These are phyloP conservation scores for Polydesmus complanatus DNA, from an alignment of 2,888 invertebrate species.

Conservation along the genomic window DNA sequence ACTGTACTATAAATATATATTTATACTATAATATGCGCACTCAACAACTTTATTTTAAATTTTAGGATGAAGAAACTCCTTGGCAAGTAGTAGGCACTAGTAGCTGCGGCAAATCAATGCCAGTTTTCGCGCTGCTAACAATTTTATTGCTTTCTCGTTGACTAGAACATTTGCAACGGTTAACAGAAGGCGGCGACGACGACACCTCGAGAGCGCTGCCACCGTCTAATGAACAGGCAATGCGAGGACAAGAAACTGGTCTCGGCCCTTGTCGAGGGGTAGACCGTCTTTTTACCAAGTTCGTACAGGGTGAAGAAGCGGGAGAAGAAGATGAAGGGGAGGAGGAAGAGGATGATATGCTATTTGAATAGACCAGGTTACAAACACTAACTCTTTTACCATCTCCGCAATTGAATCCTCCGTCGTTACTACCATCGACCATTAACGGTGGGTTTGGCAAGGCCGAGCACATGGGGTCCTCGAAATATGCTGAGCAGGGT, in stretches of 20 bases:
- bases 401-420: neutral
- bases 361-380: neutral
- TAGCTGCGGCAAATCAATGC: neutral
- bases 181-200: neutral
- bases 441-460: neutral
- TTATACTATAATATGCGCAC: no score
- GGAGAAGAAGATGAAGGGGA: constrained; percentile 6
- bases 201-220: neutral
- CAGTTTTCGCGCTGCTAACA: neutral
- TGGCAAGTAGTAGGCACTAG: neutral
- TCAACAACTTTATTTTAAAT: no score
- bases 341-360: neutral
- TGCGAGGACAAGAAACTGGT: constrained; percentile 10
- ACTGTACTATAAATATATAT: no score
- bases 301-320: neutral
- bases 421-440: neutral
- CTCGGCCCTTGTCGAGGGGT: neutral
- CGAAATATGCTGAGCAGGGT: constrained; percentile 12
- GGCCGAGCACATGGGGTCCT: constrained; percentile 4
- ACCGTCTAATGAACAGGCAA: neutral
- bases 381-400: neutral
- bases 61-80: neutral
- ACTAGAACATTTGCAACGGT: neutral
- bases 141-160: neutral
- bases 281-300: neutral